Base-by-base conservation (phyloP, 2,888 invertebrate genomes). In the Cryptocephalus moraei region DNA sequence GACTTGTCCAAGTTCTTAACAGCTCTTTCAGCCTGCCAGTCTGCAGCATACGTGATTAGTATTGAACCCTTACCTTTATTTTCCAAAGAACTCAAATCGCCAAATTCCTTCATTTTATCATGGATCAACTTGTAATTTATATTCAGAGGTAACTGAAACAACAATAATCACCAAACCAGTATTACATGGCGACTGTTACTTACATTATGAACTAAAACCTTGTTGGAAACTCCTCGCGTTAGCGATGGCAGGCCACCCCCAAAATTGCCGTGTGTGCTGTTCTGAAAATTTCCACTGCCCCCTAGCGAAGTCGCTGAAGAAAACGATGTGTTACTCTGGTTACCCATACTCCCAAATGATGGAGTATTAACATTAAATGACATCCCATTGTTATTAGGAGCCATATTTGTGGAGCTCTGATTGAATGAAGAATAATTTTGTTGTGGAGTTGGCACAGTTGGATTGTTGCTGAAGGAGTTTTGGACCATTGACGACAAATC, bases 11-110 rank as follows among this genome's bases (percentile, higher is more conserved):
- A 87, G 72, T 90, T 81, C 78, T 89, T 85, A 68, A 93, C 87
- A 60, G 93, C 93, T 61, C 91, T 76, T 61, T 90, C 87, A 10
- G 94, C 94, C 66, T 93, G 92, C 76, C 90, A 86, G 56, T 91
- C 88, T 52, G 82, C 82, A 45, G 81, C 81, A 74, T 92, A 96
- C 48, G 91, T 80, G 22, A 96, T 88, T 49, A 93, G 80, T 46
- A 93, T 92, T 50, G 86, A 81, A 59, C 93, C 94, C 38, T 84
- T 81, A 2, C 87, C 87, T 45, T 91, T 84, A 75, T 94, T 92
- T 71, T 96, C 95, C 9, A 93, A 91, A 68, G 86, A 92, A 68
- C 91, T 90, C 0, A 97, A 91, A 56, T 95, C 93, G 4, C 95
- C 96, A 54, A 88, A 86, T 62, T 91, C 89, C 59, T 86, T 83